Base-by-base conservation (phyloP, 2,888 invertebrate species). In the Plusia festucae region DNA sequence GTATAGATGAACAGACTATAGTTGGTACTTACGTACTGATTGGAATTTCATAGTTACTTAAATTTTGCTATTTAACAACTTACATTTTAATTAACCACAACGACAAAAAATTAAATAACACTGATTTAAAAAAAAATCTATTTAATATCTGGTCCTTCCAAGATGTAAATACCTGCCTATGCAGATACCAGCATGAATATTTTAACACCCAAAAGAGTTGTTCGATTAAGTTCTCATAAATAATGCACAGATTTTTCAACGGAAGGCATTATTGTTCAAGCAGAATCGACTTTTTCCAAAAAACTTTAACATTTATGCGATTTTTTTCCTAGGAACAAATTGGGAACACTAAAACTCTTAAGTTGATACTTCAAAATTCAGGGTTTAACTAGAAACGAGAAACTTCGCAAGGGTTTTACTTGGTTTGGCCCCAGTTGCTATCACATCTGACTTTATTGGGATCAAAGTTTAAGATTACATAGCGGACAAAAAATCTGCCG, bases 261-360 rank as follows among this genome's bases (percentile, higher is more conserved):
- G 22, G 16, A 58, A 57, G 11, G 30, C 56, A 11, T 7, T 15
- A 24, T 20, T 32, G 40, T 40, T 51, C 24, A 44, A 44, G 20
- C 44, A 32, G 22, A 20, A 51, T 9, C 18, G 9, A 46, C n/a
- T 46, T 49, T 40, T 24, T 16, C 70, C 44, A 16, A 62, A 60
- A 66, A 64, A 59, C 34, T 27, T 18, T 61, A 70, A 49, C 58
- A 54, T 30, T 30, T 30, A 30, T 51, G 49, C 34, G 61, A 63
- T 58, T 77, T 60, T 70, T 74, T 70, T 59, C 22, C 22, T 54
- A 22, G 53, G 68, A 75, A 70, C 61, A 68, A 78, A 69, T 67
- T 64, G 53, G 46, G 53, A 52, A 59, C 44, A 65, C 64, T 66
- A 53, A 54, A 66, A 65, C 57, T 77, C 22, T 27, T 52, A 54